Evolutionary conservation across 2,888 invertebrate genomes (phyloP).

Genomic region (Archips xylosteana): DNA sequence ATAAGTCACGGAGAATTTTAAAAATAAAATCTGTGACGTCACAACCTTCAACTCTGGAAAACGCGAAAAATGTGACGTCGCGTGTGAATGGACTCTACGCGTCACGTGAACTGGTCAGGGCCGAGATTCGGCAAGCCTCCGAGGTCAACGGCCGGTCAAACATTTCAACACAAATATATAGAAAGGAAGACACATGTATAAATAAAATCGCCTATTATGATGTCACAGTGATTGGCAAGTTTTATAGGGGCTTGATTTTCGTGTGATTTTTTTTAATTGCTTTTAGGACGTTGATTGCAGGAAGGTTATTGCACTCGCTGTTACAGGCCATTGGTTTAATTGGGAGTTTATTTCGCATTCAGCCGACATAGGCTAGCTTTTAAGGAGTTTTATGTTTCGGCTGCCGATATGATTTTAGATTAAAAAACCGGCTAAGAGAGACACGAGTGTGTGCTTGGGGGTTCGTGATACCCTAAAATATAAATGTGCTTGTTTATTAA

Average conservation of each 20-base stretch:
- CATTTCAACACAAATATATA: conserved; percentile 56
- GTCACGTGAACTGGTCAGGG: conserved; percentile 64
- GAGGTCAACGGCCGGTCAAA: conserved; percentile 77
- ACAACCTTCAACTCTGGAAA: conserved; percentile 50
- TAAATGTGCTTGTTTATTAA: no score
- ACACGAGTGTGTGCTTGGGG: background rate
- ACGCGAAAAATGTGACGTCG: conserved; percentile 61
- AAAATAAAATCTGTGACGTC: conserved; percentile 1
- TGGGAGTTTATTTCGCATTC: conserved; percentile 27
- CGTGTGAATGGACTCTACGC: conserved; percentile 46
- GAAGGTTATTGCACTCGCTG: conserved; percentile 33
- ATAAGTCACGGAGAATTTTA: background rate
- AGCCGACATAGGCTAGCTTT: conserved; percentile 14
- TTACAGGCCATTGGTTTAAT: conserved; percentile 21
- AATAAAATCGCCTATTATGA: conserved; percentile 66
- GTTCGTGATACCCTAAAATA: background rate
- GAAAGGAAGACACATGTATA: conserved; percentile 13
- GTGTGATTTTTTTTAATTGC: conserved; percentile 48
- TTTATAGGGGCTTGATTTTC: conserved; percentile 56
- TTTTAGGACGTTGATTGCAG: conserved; percentile 40
- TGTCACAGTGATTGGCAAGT: conserved; percentile 57
- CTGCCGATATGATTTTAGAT: background rate
- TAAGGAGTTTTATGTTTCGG: conserved; percentile 1
- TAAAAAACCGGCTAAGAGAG: background rate
- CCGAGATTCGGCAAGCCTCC: conserved; percentile 61